A percentile compares a stretch with the other conserved stretches of the same genome.
Evolutionary conservation across 2,113 vertebrate species (phyloP).

Genomic region (Pteronura brasiliensis): DNA sequence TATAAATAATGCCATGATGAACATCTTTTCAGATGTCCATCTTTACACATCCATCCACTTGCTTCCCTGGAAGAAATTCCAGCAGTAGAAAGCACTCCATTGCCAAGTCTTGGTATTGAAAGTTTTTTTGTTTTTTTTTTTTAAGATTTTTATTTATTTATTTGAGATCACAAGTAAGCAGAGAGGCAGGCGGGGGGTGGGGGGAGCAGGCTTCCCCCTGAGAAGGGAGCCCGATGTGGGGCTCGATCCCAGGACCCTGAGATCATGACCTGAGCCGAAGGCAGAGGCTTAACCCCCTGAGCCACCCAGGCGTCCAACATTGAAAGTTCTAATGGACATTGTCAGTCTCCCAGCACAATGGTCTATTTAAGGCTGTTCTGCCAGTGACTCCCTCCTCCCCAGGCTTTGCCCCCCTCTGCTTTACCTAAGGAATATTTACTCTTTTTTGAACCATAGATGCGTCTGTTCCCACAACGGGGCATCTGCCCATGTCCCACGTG

Average conservation of each 20-base stretch:
- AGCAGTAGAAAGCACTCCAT: not conserved
- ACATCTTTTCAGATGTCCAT: not conserved
- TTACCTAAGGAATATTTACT: not conserved
- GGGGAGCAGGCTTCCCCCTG: too few relatives aligned
- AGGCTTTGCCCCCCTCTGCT: too few relatives aligned
- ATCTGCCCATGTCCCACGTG: not conserved
- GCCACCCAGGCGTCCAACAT: not conserved
- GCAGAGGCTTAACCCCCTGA: too few relatives aligned
- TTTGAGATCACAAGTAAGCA: too few relatives aligned
- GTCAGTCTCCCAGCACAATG: not conserved
- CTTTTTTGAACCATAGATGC: slow-evolving; percentile 23
- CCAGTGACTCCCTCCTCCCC: not conserved
- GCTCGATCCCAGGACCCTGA: too few relatives aligned
- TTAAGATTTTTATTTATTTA: too few relatives aligned
- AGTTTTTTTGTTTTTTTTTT: too few relatives aligned
- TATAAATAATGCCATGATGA: not conserved
- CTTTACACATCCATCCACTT: not conserved
- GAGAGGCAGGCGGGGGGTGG: too few relatives aligned
- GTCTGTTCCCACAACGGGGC: not conserved
- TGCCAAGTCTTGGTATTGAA: not conserved
- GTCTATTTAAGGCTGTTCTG: not conserved
- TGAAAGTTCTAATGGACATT: too few relatives aligned
- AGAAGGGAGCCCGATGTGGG: too few relatives aligned
- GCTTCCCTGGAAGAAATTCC: not conserved
- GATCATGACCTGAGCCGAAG: too few relatives aligned